Base-by-base conservation (phyloP, 2,888 invertebrate species). In the Allolobophora icterica region DNA sequence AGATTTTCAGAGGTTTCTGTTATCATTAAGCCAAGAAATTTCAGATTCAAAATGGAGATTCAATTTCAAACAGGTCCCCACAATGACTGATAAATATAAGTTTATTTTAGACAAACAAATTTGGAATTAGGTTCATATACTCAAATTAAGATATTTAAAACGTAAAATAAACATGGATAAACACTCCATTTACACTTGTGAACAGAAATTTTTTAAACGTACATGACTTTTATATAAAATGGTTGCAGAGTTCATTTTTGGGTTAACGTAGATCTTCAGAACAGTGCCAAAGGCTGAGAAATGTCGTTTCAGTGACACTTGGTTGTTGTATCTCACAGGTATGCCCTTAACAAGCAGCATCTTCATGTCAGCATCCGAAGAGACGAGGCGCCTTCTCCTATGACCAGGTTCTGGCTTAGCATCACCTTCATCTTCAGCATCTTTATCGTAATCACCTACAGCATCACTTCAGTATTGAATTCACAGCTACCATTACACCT, bases 361-460 rank as follows among this genome's bases (percentile, higher is more conserved):
- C 38, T 38, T 87, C 38, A 34, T 87, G 87, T 87, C 87, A 19
- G 38, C 87, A 87, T 87, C 87, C 35, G 87, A 87, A 35, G 87
- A 35, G n/a, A 34, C 17, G 30, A 71, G 71, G 30, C 87, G 34
- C 87, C 87, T 87, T 87, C 87, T 34, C 87, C 87, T 87, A 35
- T 35, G 87, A 87, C 35, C 87, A 21, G 87, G 35, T 87, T 34
- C 87, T 15, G 6, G 87, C 38, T 87, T 87, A 34, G 38, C 34
- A 87, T 87, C 87, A 24, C 38, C 38, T 24, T 87, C 87, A 87
- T 38, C 87, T 6, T 87, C 87, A 35, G 30, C 87, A 87, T 34
- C 87, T 35, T 38, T 38, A 87, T 38, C 87, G n/a, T 8, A 24
- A 87, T 34, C 34, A 87, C 24, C 38, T 34, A 87, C 87, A 87